Evolutionary conservation across 2,113 vertebrate genomes (phyloP).

Genomic region (Seriola rivoliana): DNA sequence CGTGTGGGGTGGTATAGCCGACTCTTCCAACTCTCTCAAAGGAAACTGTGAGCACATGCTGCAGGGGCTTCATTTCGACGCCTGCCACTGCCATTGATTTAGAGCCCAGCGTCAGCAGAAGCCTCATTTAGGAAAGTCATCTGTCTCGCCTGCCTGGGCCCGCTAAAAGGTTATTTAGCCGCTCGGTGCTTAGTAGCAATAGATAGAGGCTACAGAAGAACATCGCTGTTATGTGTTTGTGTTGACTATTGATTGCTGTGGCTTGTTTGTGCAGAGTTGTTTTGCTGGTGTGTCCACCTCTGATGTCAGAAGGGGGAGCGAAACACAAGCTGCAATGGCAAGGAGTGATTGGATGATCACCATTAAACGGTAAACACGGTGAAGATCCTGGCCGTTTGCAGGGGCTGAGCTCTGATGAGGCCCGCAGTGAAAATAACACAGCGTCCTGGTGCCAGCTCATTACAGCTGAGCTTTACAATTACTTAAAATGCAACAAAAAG

Average conservation of each 20-base stretch:
- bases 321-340: slow-evolving; percentile 13
- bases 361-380: slow-evolving; percentile 33
- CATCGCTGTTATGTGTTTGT: slow-evolving; percentile 51
- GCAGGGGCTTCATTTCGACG: slow-evolving; percentile 72
- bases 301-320: slow-evolving; percentile 23
- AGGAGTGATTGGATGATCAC: slow-evolving; percentile 44
- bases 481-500: slow-evolving; percentile 41
- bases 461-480: slow-evolving; percentile 29
- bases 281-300: slow-evolving; percentile 21
- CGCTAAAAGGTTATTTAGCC: slow-evolving; percentile 72
- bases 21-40: slow-evolving; percentile 40
- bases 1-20: slow-evolving; percentile 45
- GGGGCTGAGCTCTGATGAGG: slow-evolving; percentile 18
- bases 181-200: slow-evolving; percentile 50
- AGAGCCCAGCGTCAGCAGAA: slow-evolving; percentile 68
- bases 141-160: slow-evolving; percentile 65
- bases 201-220: slow-evolving; percentile 54
- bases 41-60: slow-evolving; percentile 64
- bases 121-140: slow-evolving; percentile 77
- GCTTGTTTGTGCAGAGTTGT: slow-evolving; percentile 59
- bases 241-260: slow-evolving; percentile 66
- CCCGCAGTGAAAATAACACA: slow-evolving; percentile 18
- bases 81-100: slow-evolving; percentile 78
- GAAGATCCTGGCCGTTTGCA: slow-evolving; percentile 32
- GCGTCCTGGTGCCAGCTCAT: slow-evolving; percentile 22